A percentile compares a stretch with the other conserved stretches of the same genome.
These are phyloP conservation scores for Drosophila quadrilineata DNA, from an alignment of 1,140 invertebrate species.

Conservation along the genomic window DNA sequence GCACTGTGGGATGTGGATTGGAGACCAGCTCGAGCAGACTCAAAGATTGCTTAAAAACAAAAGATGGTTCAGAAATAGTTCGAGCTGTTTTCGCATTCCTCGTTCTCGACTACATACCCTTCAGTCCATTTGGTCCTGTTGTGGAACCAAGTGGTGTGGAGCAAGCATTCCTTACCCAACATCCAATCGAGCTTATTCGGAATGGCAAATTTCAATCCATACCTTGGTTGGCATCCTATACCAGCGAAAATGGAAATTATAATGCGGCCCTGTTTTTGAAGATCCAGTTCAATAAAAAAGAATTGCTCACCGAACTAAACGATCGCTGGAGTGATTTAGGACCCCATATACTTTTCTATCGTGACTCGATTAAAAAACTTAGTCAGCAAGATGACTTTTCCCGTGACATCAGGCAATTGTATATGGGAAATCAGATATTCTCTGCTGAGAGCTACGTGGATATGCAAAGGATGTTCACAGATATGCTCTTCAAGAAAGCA, in stretches of 20 bases:
- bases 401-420: constrained; percentile 17
- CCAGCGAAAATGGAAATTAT: constrained; percentile 83
- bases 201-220: constrained; percentile 81
- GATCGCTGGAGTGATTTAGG: constrained; percentile 32
- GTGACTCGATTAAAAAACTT: not conserved
- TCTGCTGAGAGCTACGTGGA: constrained; percentile 5
- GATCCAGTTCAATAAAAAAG: not conserved
- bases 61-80: constrained; percentile 70
- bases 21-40: constrained; percentile 71
- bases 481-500: constrained; percentile 36
- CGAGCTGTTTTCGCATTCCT: constrained; percentile 27
- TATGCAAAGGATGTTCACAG: constrained; percentile 35
- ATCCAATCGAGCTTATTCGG: constrained; percentile 81
- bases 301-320: constrained; percentile 5
- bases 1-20: constrained; percentile 83
- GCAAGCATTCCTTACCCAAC: constrained; percentile 77
- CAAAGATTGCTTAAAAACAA: constrained; percentile 83
- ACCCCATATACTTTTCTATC: constrained; percentile 8
- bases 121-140: constrained; percentile 83
- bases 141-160: constrained; percentile 69
- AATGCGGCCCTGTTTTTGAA: constrained; percentile 77
- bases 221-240: constrained; percentile 82
- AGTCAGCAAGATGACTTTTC: too few species aligned
- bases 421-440: constrained; percentile 1
- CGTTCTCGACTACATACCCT: constrained; percentile 83